Base-by-base conservation (phyloP, 1,140 invertebrate genomes). In the Listronotus oregonensis region DNA sequence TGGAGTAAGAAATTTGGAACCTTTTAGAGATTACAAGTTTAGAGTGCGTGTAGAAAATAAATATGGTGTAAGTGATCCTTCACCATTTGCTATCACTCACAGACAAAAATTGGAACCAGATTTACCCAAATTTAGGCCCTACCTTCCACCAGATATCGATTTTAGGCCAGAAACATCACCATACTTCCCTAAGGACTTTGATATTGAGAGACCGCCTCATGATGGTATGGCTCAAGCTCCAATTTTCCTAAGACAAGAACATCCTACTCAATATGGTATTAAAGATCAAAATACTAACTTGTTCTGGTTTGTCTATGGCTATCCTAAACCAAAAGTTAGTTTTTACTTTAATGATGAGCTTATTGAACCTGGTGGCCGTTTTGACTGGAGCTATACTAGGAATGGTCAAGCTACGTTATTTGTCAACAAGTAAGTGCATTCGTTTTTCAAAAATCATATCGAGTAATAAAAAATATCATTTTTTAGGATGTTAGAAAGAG, bases 11-110 rank as follows among this genome's bases (percentile, higher is more conserved):
- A 91, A 91, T 77, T 82, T 93, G 39, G 88, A 92, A 71, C 93
- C 94, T 0, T 91, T 92, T 80, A 84, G 90, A 56, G 94, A 97
- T 80, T 97, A 96, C 80, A 90, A 91, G 76, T 97, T 65, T 27
- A 84, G 95, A 46, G 86, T 97, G 27, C 85, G 95, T n/a, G 95
- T 97, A 2, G 94, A 97, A 75, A 97, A 97, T 77, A 94, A 95
- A 78, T 94, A 93, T 75, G 96, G 95, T n/a, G 86, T 97, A n/a
- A 96, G 94, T 78, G 95, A 97, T 76, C 95, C 96, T 0, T 95
- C 92, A 32, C 93, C 94, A 6, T 94, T 87, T 75, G 90, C 89
- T 0, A 85, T 89, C 55, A 95, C 93, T 0, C 91, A 90, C 72
- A 84, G 91, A 58, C 85, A 88, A 34, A 91, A 91, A 79, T 79